These are phyloP conservation scores for Drosophila sulfurigaster DNA, from an alignment of 1,140 invertebrate species.

Conservation along the genomic window DNA sequence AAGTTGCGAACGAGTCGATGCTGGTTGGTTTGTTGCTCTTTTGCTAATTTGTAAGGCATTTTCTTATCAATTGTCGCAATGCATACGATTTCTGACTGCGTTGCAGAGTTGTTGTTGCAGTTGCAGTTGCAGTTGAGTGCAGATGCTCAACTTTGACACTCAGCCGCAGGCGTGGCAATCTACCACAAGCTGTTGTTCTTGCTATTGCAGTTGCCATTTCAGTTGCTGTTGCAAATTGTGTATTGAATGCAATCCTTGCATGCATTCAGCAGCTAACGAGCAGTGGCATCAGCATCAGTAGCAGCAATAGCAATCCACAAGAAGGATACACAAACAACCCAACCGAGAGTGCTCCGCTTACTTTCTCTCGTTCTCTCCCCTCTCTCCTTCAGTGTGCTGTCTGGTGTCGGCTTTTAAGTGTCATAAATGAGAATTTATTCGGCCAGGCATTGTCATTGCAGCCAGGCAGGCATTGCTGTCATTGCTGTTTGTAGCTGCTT, in stretches of 20 bases:
- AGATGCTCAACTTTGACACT: constrained; percentile 42
- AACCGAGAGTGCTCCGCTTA: neutral
- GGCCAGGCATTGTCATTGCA: constrained; percentile 75
- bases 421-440: constrained; percentile 83
- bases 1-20: constrained; percentile 2
- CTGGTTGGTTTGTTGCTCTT: neutral
- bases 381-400: constrained; percentile 6
- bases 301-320: constrained; percentile 15
- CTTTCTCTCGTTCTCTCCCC: neutral
- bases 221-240: constrained; percentile 18
- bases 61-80: constrained; percentile 79
- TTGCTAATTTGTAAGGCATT: constrained; percentile 77
- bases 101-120: constrained; percentile 23
- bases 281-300: constrained; percentile 21
- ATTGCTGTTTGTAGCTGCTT: constrained; percentile 39
- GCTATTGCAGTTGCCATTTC: neutral
- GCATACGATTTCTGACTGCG: constrained; percentile 56
- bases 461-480: constrained; percentile 24
- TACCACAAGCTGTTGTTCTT: constrained; percentile 21
- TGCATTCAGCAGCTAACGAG: constrained; percentile 42
- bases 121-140: constrained; percentile 42
- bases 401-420: constrained; percentile 73
- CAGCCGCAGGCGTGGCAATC: constrained; percentile 38
- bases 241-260: constrained; percentile 30
- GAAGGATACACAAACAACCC: constrained; percentile 17